These are phyloP conservation scores for Cephonodes hylas DNA, from an alignment of 2,888 invertebrate genomes.

Conservation along the genomic window DNA sequence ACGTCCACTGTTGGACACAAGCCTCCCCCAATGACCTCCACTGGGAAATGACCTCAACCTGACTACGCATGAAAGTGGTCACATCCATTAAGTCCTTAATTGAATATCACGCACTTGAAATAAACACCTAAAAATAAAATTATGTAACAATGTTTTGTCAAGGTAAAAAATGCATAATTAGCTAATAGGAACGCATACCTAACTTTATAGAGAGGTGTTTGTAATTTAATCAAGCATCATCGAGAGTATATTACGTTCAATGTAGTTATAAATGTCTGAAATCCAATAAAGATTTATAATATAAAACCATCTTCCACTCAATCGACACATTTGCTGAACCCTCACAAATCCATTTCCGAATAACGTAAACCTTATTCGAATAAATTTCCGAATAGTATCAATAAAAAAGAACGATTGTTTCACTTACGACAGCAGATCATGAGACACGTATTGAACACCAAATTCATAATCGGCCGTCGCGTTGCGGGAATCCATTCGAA, in stretches of 20 bases:
- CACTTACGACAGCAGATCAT: slow-evolving; percentile 32
- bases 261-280: not conserved
- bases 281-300: not conserved
- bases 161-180: too few species aligned
- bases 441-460: slow-evolving; percentile 53
- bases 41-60: too few species aligned
- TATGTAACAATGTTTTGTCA: too few species aligned
- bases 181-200: too few species aligned
- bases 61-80: too few species aligned
- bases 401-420: slow-evolving; percentile 8
- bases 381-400: not conserved
- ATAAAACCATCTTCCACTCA: not conserved
- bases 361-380: not conserved
- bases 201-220: too few species aligned
- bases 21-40: too few species aligned
- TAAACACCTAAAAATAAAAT: too few species aligned
- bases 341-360: slow-evolving; percentile 3
- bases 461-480: slow-evolving; percentile 63
- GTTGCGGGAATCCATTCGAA: slow-evolving; percentile 41
- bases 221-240: too few species aligned
- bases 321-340: not conserved
- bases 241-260: not conserved
- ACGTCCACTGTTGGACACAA: too few species aligned
- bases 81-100: too few species aligned
- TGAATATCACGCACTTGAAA: too few species aligned